These are phyloP conservation scores for Eupsilia transversa DNA, from an alignment of 2,888 invertebrate species.

Conservation along the genomic window DNA sequence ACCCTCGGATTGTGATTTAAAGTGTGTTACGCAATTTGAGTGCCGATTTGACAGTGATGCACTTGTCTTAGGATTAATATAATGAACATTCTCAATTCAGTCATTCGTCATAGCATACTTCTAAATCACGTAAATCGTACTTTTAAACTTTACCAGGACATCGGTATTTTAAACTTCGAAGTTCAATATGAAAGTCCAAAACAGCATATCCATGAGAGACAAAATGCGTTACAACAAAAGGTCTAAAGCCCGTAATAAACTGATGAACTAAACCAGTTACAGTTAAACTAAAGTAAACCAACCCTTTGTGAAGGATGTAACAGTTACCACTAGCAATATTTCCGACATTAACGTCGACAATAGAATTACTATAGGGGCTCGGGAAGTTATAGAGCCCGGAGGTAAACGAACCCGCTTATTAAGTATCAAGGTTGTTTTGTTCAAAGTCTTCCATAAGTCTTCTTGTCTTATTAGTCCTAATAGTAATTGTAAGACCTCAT, in stretches of 20 bases:
- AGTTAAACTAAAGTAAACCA: slow-evolving; percentile 31
- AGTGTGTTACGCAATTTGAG: not conserved
- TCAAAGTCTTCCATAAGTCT: not conserved
- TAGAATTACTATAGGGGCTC: slow-evolving; percentile 29
- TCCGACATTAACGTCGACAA: slow-evolving; percentile 22
- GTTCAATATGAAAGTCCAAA: too few relatives aligned
- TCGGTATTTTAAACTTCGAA: too few relatives aligned
- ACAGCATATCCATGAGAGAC: not conserved
- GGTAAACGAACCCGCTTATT: not conserved
- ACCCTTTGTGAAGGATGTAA: slow-evolving; percentile 25
- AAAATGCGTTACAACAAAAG: slow-evolving; percentile 24
- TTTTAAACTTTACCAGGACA: too few relatives aligned
- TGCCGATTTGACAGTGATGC: not conserved
- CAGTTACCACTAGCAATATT: slow-evolving; percentile 10
- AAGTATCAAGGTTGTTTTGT: not conserved
- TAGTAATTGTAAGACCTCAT: too few relatives aligned
- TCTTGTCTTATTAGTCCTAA: too few relatives aligned
- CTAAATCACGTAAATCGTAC: too few relatives aligned
- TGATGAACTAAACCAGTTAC: slow-evolving; percentile 14
- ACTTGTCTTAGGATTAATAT: too few relatives aligned
- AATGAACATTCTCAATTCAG: too few relatives aligned
- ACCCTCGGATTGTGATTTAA: not conserved
- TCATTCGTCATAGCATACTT: too few relatives aligned
- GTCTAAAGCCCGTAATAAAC: slow-evolving; percentile 1
- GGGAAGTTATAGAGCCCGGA: not conserved